Base-by-base conservation (phyloP, 2,888 invertebrate genomes). In the Toxonevra muliebris region DNA sequence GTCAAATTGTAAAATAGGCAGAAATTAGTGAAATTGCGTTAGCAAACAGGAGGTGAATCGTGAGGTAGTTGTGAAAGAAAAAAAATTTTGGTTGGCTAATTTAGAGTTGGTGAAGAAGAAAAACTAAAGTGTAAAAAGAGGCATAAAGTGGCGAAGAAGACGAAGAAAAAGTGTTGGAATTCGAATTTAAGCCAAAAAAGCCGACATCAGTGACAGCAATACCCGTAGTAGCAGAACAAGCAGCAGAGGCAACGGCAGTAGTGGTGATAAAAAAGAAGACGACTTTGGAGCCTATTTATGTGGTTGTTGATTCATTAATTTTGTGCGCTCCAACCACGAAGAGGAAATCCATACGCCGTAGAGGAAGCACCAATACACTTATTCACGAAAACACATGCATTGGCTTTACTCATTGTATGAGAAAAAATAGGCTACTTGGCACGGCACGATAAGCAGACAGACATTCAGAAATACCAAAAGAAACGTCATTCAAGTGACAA, bases 271-370 rank as follows among this genome's bases (percentile, higher is more conserved):
- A 61, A 50, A 53, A 42, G 42, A 19, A 63, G 42, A 17, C 30
- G 41, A 64, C 53, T 40, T 54, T 13, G 30, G 20, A 48, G 54
- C 54, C 61, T 17, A 30, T 48, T 40, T 72, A 76, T 79, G 48
- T 78, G 79, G 78, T 79, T 80, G 81, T 80, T 80, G 77, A 80
- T 80, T 80, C 79, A 81, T 76, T 76, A 76, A 76, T 76, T 71
- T 76, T 30, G 30, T 30, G 30, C 30, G 30, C 2, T 30, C 30
- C 30, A 30, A 30, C 30, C 30, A 30, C 30, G 30, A 30, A 30
- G 30, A 30, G 30, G 30, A 30, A 30, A 4, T 30, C 30, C 30
- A 30, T 4, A 30, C 30, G 30, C 30, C 30, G 30, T 7, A 30
- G 30, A 2, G n/a, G n/a, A n/a, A n/a, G n/a, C n/a, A n/a, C 30